Percentiles rank a stretch among this genome's conserved stretches.
Evolutionary conservation across 2,888 invertebrate species (phyloP).

Genomic region (Lepidonotus clava): DNA sequence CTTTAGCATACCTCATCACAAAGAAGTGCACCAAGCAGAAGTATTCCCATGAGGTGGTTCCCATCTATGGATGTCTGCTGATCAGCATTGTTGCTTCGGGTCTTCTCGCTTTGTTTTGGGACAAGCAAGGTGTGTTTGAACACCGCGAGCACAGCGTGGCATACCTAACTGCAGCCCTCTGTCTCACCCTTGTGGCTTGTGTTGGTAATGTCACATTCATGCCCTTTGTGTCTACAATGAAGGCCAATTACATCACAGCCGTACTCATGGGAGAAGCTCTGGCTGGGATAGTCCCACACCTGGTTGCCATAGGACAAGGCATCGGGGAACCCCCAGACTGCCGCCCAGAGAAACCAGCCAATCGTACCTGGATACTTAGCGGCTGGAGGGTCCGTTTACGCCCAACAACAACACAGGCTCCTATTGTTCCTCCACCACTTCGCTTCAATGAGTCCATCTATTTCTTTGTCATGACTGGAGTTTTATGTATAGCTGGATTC

Average conservation of each 20-base stretch:
- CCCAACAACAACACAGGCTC: slow-evolving; percentile 24
- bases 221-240: slow-evolving; percentile 56
- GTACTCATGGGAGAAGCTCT: slow-evolving; percentile 60
- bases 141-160: slow-evolving; percentile 57
- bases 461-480: slow-evolving; percentile 57
- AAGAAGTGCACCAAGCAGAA: slow-evolving; percentile 6
- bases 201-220: slow-evolving; percentile 59
- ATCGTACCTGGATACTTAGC: slow-evolving; percentile 7
- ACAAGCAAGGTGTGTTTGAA: slow-evolving; percentile 12
- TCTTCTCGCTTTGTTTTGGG: slow-evolving; percentile 60
- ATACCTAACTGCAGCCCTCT: slow-evolving; percentile 56
- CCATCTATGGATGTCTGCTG: slow-evolving; percentile 58
- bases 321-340: slow-evolving; percentile 45
- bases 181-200: slow-evolving; percentile 55
- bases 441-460: slow-evolving; percentile 49
- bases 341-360: background rate
- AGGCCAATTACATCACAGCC: slow-evolving; percentile 58
- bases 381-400: background rate
- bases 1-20: slow-evolving; percentile 58
- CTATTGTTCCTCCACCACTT: slow-evolving; percentile 32
- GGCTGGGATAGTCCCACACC: slow-evolving; percentile 58
- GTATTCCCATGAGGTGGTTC: slow-evolving; percentile 54
- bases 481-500: slow-evolving; percentile 51
- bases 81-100: slow-evolving; percentile 43
- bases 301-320: slow-evolving; percentile 61